Conservation (phyloP, 2,113 vertebrate genomes). For the Aphyosemion australe region DNA sequence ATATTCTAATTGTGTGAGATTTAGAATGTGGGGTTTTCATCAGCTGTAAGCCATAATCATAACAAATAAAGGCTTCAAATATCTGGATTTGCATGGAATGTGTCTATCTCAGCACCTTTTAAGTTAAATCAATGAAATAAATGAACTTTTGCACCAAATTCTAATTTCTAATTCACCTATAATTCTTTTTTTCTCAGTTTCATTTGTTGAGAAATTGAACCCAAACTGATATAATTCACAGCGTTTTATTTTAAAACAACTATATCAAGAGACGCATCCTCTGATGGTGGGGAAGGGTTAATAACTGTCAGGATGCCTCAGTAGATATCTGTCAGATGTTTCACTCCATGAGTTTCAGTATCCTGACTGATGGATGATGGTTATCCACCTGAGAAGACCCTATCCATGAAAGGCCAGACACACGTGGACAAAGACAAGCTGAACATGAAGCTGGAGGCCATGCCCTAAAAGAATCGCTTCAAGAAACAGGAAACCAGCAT, state of each 20-base stretch:
- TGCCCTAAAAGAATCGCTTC: slow-evolving; percentile 37
- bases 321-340: slow-evolving; percentile 49
- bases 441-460: slow-evolving; percentile 42
- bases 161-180: no score
- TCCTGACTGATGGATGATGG: slow-evolving; percentile 53
- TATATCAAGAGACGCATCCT: neutral
- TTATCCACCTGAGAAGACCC: slow-evolving; percentile 56
- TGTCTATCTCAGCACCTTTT: no score
- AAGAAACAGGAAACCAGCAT: slow-evolving; percentile 28
- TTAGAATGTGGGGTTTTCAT: no score
- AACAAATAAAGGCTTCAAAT: no score
- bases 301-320: slow-evolving; percentile 37
- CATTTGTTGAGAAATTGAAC: no score
- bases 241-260: neutral
- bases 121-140: no score
- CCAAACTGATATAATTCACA: neutral
- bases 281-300: neutral
- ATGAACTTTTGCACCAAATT: no score
- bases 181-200: no score
- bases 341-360: slow-evolving; percentile 42
- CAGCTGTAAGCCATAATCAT: no score
- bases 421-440: slow-evolving; percentile 40
- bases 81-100: no score
- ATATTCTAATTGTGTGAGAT: no score
- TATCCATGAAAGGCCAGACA: slow-evolving; percentile 33